Evolutionary conservation across 2,797 vertebrate species (phyloP), one percentile per base, ranked within the genome.

Genomic region (Saguinus oedipus): DNA sequence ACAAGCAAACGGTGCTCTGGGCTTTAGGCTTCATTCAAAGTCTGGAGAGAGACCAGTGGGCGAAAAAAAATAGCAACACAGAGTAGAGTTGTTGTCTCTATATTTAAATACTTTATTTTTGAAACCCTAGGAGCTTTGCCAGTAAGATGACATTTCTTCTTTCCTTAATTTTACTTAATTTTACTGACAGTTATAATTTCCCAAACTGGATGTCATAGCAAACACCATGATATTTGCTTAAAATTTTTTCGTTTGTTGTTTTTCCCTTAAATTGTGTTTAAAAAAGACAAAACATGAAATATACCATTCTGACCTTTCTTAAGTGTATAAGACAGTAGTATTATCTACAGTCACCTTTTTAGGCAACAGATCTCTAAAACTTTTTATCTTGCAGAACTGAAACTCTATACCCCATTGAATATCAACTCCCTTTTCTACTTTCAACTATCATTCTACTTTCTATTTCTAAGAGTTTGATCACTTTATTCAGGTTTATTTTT

Each of bases 61-160:
- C 75, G 27, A 85, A 53, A 90, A 89, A 89, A 91, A 80, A 93
- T 44, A 92, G 90, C 36, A 90, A 82, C 24, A 79, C 27, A 70
- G 15, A 88, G 42, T 30, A 86, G 44, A 74, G n/a, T 42, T 59
- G 26, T 70, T 84, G 74, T 88, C 48, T 87, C 93, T 93, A 85
- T 92, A 88, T 93, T 96, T 96, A 96, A 96, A 80, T 82, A 48
- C n/a, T 95, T 96, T 93, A 83, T 88, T 97, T 96, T 96, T 91
- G 80, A 95, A 96, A 83, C 61, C 15, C 81, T 48, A 90, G 90
- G 61, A 64, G 46, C 36, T 94, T 95, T 85, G 61, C 72, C 76
- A 85, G 42, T 76, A 44, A 89, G 68, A 82, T 75, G 57, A 96
- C 70, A 82, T 61, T 85, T 80, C 70, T 93, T 96, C 78, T 78